A percentile compares a stretch with the other conserved stretches of the same genome.
These are phyloP conservation scores for Lonchura striata DNA, from an alignment of 2,113 vertebrate species.

Conservation along the genomic window DNA sequence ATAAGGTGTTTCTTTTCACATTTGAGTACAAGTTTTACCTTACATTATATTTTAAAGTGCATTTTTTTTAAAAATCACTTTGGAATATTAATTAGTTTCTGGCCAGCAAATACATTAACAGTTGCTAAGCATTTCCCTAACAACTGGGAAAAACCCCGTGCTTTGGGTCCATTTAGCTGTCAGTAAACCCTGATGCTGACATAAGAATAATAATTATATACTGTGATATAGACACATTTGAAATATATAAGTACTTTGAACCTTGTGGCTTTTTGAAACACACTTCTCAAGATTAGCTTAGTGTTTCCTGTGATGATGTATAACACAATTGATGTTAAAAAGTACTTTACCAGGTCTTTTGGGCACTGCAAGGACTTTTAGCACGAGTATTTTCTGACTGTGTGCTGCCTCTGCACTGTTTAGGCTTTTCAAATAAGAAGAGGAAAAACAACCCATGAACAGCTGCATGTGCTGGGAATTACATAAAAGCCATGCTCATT, in stretches of 20 bases:
- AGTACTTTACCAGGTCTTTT: neutral
- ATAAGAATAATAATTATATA: constrained; percentile 5
- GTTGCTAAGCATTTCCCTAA: neutral
- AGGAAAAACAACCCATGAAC: neutral
- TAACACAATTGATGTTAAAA: neutral
- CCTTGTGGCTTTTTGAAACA: neutral
- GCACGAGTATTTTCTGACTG: neutral
- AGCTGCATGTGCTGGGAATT: neutral
- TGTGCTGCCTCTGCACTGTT: neutral
- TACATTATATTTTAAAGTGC: neutral
- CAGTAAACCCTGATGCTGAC: constrained; percentile 23
- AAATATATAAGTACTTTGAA: neutral
- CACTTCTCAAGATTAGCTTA: neutral
- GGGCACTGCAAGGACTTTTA: neutral
- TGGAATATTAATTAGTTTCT: neutral
- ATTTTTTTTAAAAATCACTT: neutral
- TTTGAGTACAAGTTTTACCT: neutral
- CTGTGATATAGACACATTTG: neutral
- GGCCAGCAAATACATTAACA: neutral
- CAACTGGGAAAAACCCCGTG: neutral
- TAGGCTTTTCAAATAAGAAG: neutral
- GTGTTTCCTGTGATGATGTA: neutral
- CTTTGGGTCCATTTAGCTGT: constrained; percentile 15
- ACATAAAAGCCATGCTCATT: neutral
- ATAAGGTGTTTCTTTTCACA: neutral